These are phyloP conservation scores for Rhadinocentrus ornatus DNA, from an alignment of 2,797 vertebrate species.

Conservation along the genomic window DNA sequence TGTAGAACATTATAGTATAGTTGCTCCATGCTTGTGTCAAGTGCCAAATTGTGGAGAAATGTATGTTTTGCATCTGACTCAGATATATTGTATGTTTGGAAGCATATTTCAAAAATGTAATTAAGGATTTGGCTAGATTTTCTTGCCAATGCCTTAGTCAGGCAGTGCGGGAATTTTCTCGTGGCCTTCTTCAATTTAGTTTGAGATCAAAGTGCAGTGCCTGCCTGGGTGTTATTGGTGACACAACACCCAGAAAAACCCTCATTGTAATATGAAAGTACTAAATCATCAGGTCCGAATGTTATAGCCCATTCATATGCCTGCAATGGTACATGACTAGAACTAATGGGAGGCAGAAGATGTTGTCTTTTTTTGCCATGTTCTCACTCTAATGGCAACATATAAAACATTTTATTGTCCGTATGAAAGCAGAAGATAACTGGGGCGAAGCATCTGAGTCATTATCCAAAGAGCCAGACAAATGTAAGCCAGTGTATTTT, in stretches of 20 bases:
- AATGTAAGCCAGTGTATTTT: neutral
- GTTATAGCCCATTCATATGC: neutral
- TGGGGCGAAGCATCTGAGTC: neutral
- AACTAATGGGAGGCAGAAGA: neutral
- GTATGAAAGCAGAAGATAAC: neutral
- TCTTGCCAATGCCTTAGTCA: neutral
- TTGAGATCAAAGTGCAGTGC: neutral
- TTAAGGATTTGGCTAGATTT: neutral
- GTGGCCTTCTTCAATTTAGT: neutral
- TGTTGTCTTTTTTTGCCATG: neutral
- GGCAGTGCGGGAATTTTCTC: neutral
- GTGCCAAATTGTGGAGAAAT: neutral
- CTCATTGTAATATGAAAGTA: neutral
- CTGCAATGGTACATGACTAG: neutral
- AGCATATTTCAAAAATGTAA: neutral
- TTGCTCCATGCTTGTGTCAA: neutral
- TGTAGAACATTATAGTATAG: neutral
- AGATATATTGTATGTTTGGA: neutral
- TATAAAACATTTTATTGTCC: no score
- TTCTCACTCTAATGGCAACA: neutral
- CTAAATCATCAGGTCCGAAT: neutral
- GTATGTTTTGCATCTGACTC: neutral
- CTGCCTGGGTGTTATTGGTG: no score
- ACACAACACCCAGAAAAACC: neutral
- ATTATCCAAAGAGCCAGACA: neutral